Percentiles rank a stretch among this genome's conserved stretches.
Evolutionary conservation across 2,113 vertebrate genomes (phyloP).

Genomic region (Podilymbus podiceps): DNA sequence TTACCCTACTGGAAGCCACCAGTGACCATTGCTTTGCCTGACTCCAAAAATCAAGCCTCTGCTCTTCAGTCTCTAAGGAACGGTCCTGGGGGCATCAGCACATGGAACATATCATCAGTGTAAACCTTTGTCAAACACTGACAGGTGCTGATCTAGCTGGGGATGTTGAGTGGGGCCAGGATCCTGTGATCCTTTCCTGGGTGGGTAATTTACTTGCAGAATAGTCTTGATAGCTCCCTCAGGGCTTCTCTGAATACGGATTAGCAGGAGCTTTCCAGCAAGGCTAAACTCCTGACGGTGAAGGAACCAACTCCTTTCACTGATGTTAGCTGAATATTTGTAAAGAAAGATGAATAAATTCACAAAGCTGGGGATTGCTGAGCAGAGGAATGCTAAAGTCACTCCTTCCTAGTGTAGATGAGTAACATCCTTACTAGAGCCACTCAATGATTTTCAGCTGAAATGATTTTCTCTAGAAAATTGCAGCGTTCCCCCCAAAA

Average conservation of each 20-base stretch:
- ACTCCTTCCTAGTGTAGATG: background rate
- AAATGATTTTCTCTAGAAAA: background rate
- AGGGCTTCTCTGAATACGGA: background rate
- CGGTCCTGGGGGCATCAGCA: background rate
- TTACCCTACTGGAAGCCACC: background rate
- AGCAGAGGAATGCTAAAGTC: background rate
- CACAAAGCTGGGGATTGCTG: background rate
- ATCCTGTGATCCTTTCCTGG: background rate
- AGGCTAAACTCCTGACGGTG: background rate
- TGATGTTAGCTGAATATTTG: background rate
- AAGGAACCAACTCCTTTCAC: background rate
- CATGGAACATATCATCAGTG: background rate
- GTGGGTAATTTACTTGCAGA: background rate
- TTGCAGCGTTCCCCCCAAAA: background rate
- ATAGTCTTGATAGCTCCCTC: background rate
- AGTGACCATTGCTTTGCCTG: background rate
- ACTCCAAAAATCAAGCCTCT: background rate
- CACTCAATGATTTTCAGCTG: background rate
- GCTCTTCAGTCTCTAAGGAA: background rate
- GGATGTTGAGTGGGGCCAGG: background rate
- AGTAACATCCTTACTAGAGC: background rate
- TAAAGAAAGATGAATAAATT: background rate
- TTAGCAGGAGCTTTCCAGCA: constrained; percentile 10
- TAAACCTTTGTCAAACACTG: background rate
- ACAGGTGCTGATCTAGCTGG: background rate